phyloP scores from a whole-genome alignment of 2,888 invertebrate genomes.

The Branchellion lobata region DNA sequence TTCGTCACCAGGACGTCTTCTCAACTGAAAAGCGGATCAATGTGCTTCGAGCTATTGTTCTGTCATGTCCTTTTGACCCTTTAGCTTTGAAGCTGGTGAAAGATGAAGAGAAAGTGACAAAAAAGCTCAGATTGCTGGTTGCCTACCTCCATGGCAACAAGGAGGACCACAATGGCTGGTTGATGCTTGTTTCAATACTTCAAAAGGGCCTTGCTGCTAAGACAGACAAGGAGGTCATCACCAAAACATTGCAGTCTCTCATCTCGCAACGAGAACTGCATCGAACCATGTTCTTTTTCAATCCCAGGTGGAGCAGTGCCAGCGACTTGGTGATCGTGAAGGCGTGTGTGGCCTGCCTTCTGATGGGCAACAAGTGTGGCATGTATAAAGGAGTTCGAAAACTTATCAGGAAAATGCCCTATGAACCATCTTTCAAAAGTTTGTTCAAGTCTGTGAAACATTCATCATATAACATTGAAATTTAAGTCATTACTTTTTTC shows the following conservation, averaged over 20 bases:
- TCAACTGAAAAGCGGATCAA: neutral
- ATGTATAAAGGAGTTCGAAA: conserved; percentile 3
- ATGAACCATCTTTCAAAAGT: neutral
- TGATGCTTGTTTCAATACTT: neutral
- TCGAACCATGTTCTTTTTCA: neutral
- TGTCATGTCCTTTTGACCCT: neutral
- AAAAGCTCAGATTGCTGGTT: neutral
- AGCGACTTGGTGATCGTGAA: conserved; percentile 4
- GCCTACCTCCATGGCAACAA: neutral
- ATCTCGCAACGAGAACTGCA: neutral
- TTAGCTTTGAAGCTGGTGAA: neutral
- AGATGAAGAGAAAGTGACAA: neutral
- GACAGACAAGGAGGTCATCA: neutral
- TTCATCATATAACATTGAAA: neutral
- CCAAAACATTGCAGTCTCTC: neutral
- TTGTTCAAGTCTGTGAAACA: neutral
- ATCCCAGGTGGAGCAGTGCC: neutral
- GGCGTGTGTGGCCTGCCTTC: conserved; percentile 19
- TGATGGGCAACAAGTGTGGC: conserved; percentile 16
- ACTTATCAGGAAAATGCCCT: neutral
- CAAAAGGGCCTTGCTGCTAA: neutral
- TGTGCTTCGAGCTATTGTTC: neutral
- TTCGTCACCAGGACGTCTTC: neutral
- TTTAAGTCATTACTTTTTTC: no score
- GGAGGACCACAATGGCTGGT: neutral